Evolutionary conservation across 2,888 invertebrate species (phyloP).

Genomic region (Acleris cristana): DNA sequence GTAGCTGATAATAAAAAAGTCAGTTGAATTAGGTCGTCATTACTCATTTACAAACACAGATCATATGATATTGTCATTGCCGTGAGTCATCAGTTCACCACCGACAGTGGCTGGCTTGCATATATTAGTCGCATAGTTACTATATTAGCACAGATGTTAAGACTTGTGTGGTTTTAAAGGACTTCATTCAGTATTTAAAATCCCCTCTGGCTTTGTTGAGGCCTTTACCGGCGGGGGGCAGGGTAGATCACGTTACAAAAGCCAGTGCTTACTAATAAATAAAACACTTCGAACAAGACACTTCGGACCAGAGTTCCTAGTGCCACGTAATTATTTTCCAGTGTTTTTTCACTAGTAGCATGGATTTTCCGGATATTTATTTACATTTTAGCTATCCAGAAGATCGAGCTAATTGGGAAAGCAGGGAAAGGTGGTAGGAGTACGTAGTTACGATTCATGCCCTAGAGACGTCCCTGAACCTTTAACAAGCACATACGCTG

Average conservation of each 20-base stretch:
- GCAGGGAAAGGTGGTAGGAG: no score
- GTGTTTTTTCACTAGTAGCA: no score
- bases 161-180: slow-evolving; percentile 4
- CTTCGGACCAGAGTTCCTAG: background rate
- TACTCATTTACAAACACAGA: slow-evolving; percentile 3
- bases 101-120: slow-evolving; percentile 5
- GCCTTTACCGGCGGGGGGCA: background rate
- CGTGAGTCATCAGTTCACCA: slow-evolving; percentile 22
- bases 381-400: no score
- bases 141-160: slow-evolving; percentile 31
- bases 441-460: no score
- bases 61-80: background rate
- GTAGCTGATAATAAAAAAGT: no score
- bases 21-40: background rate
- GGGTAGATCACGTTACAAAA: slow-evolving; percentile 1
- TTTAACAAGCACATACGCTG: no score
- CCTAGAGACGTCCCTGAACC: no score
- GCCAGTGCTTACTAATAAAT: background rate
- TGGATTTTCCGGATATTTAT: no score
- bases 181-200: slow-evolving; percentile 6
- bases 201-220: background rate
- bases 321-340: slow-evolving; percentile 9
- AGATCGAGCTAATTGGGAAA: no score
- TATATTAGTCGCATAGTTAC: slow-evolving; percentile 21
- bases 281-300: background rate